These are phyloP conservation scores for Hafferia zeledoni DNA, from an alignment of 2,797 vertebrate species.

Conservation along the genomic window DNA sequence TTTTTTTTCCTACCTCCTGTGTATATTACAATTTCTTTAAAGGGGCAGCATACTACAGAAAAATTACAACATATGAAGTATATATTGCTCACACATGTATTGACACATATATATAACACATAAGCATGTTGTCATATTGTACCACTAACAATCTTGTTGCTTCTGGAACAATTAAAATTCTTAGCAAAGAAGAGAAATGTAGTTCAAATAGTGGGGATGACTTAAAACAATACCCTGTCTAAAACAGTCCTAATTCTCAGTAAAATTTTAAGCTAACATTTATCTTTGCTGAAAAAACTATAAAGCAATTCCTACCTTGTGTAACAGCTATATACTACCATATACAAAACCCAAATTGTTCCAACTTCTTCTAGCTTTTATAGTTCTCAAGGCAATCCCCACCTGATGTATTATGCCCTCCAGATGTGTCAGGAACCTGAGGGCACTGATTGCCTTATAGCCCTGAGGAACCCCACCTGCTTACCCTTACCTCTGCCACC, in stretches of 20 bases:
- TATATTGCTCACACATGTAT: accelerated
- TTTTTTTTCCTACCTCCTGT: not conserved
- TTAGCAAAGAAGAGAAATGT: not conserved
- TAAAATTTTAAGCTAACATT: not conserved
- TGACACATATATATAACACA: not conserved
- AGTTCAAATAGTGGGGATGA: not conserved
- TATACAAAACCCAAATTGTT: accelerated
- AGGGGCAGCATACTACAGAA: not conserved
- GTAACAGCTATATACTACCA: not conserved
- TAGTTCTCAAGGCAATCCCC: not conserved
- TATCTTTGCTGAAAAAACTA: not conserved
- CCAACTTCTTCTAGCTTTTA: not conserved
- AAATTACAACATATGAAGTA: not conserved
- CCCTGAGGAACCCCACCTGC: not conserved
- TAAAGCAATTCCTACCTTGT: not conserved
- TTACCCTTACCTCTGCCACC: not conserved
- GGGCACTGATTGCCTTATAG: not conserved
- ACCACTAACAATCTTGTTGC: not conserved
- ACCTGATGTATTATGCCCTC: too few species aligned
- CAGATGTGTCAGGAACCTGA: too few species aligned
- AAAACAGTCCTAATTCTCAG: not conserved
- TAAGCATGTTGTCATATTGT: accelerated
- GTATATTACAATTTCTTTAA: not conserved
- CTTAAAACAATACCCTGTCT: not conserved
- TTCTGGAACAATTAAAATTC: not conserved